Base-by-base conservation (phyloP, 2,888 invertebrate species). In the Opisthograptis luteolata region DNA sequence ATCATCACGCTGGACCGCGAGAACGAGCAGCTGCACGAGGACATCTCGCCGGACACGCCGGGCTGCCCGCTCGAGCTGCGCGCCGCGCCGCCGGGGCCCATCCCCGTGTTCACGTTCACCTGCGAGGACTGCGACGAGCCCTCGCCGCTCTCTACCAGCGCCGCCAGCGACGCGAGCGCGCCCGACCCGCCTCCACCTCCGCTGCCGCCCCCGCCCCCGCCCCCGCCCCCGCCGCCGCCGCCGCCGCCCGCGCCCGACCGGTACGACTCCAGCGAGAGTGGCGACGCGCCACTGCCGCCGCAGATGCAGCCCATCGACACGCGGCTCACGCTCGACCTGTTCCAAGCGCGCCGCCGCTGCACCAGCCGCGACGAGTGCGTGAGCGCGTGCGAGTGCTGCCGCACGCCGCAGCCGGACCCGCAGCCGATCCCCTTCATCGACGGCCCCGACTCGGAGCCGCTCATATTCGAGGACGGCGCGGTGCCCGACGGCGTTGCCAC, bases 381-480 rank as follows among this genome's bases (percentile, higher is more conserved):
- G 13, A 87, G 86, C 55, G 87, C 87, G 3, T 90, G 89, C 59
- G 88, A 87, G 22, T 90, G 89, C 54, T 90, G 89, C 52, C 87
- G 89, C 44, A 81, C 84, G 19, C 89, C 87, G 25, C 88, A 87
- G 48, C 89, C 89, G 0, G 89, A 90, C 49, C 51, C 79, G 0
- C 80, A 79, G 14, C 81, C 74, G 19, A 91, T 91, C 50, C 91
- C 91, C 0, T 91, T 63, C 65, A 91, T 91, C 36, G 91, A 91
- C 65, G 91, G 87, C 47, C 87, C 89, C 0, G 82, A 79, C 56
- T 84, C 70, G 0, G 90, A 91, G 49, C 91, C 89, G 2, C 56
- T 89, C 8, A 91, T 91, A 70, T 86, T 84, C 53, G 91, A 91
- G 70, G 84, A 80, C 44, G 86, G 87, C 41, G 66, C 70, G 10